Conservation (phyloP, 2,797 vertebrate genomes). For the Sebastes vulpes region DNA sequence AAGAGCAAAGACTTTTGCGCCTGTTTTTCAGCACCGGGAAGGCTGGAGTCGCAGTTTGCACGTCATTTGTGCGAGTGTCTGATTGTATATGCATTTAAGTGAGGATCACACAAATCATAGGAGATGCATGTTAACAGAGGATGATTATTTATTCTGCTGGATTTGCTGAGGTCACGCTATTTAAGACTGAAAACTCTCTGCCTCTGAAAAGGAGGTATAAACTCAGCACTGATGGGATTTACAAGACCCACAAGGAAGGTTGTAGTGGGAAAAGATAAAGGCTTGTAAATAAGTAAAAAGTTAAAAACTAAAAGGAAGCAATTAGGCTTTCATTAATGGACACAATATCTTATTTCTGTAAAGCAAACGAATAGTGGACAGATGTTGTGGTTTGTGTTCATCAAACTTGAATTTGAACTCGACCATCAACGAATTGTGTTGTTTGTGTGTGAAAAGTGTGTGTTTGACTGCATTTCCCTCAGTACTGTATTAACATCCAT, state of each 20-base stretch:
- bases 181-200: background rate
- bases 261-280: background rate
- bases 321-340: background rate
- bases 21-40: background rate
- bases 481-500: background rate
- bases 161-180: background rate
- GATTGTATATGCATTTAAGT: background rate
- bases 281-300: background rate
- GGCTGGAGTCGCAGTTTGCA: background rate
- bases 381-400: background rate
- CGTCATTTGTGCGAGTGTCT: background rate
- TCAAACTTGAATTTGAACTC: background rate
- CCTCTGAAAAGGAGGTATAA: background rate
- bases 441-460: background rate
- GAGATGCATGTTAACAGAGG: background rate
- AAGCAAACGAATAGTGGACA: background rate
- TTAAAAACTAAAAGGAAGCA: background rate
- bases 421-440: background rate
- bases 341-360: background rate
- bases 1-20: background rate
- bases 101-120: background rate
- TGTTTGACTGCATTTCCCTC: background rate
- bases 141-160: background rate
- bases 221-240: background rate
- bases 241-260: background rate